Evolutionary conservation across 1,140 invertebrate species (phyloP), one percentile per base, ranked within the genome.

Genomic region (Drosophila suzukii): DNA sequence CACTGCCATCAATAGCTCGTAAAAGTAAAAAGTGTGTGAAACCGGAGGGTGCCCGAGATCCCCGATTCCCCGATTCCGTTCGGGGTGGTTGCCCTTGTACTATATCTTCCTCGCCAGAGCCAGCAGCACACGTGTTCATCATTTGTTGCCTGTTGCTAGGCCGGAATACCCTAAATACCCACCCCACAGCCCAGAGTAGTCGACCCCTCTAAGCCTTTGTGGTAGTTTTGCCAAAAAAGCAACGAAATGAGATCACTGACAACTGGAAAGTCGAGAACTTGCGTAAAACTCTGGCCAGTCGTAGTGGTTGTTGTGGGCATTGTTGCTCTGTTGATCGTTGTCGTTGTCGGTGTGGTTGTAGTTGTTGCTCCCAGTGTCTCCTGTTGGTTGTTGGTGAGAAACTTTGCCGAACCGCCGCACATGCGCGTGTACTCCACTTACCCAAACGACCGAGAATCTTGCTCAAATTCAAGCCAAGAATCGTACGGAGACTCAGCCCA

Each of bases 1-100:
- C 81, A 84, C 76, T 70, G 81, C 81, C 81, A 84, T 85, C 81
- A 84, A 84, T 84, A 83, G 81, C 75, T 83, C 81, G 76, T 83
- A 84, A 83, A 82, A 75, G 74, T 82, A 82, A 82, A 82, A 83
- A 80, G 81, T 84, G 76, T 84, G 81, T 84, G 76, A 84, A 85
- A 85, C 61, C 71, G 81, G 15, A 68, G 61, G 81, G 81, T 80
- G 80, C 81, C 20, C 32, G 30, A 34, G 44, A 70, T 34, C 59
- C 20, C 24, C 20, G 17, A 39, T 53, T 32, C 38, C 36, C 44
- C 63, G 34, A 60, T 57, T 54, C 47, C 81, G 81, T 81, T 84
- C 77, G 57, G 81, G 81, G 81, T 84, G 81, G 72, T 75, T 85
- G 77, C 61, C 55, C 24, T 50, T 34, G 27, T 38, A 27, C 20